Conservation (phyloP, 2,797 vertebrate genomes). For the Acipenser transmontanus region DNA sequence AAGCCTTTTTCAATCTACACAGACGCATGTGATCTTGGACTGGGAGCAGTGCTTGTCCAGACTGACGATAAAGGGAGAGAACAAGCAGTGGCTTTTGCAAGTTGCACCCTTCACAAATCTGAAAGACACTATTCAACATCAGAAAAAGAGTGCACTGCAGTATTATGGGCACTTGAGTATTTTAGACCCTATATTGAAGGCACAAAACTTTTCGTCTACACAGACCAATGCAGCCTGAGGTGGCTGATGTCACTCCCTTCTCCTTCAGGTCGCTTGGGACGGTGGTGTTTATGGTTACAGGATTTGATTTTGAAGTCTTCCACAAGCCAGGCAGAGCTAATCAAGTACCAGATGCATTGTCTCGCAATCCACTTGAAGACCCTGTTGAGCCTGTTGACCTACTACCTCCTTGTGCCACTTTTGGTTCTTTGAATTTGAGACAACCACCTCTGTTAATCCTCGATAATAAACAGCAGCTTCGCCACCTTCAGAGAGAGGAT, state of each 20-base stretch:
- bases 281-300: constrained; percentile 6
- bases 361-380: background rate
- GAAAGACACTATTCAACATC: constrained; percentile 8
- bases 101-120: constrained; percentile 14
- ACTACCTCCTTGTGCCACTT: background rate
- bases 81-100: constrained; percentile 7
- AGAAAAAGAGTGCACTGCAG: constrained; percentile 8
- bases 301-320: constrained; percentile 13
- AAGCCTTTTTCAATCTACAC: constrained; percentile 4
- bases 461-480: background rate
- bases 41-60: constrained; percentile 7
- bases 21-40: constrained; percentile 7
- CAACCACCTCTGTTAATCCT: background rate
- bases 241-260: constrained; percentile 11
- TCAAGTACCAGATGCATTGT: constrained; percentile 6
- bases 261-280: background rate
- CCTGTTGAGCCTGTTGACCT: background rate
- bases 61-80: background rate
- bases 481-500: too few relatives aligned
- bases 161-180: constrained; percentile 13
- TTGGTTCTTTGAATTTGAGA: background rate
- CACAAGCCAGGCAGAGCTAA: constrained; percentile 12
- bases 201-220: background rate
- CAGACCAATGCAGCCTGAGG: constrained; percentile 4
- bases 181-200: constrained; percentile 19